A percentile compares a stretch with the other conserved stretches of the same genome.
phyloP scores from a whole-genome alignment of 2,113 vertebrate genomes.

The Dolichallabes microphthalmus region DNA sequence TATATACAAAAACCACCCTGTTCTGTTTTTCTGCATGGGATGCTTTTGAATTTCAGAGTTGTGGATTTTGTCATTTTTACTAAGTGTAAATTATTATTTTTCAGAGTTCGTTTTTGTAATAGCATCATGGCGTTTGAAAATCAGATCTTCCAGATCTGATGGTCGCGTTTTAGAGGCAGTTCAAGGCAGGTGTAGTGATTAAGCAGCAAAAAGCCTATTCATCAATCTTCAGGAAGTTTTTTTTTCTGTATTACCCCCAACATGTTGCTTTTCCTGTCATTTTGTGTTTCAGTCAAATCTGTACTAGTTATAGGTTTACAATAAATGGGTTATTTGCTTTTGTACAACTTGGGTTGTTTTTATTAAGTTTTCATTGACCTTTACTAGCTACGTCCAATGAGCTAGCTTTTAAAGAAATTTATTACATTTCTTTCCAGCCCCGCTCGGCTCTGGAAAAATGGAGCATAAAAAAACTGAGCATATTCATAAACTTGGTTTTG shows the following conservation, averaged over 20 bases:
- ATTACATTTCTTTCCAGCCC: neutral
- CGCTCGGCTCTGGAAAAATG: neutral
- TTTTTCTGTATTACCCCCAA: constrained; percentile 9
- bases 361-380: constrained; percentile 55
- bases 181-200: constrained; percentile 42
- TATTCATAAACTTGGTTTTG: neutral
- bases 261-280: constrained; percentile 13
- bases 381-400: constrained; percentile 60
- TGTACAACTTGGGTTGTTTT: constrained; percentile 63
- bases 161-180: constrained; percentile 50
- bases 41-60: constrained; percentile 63
- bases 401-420: constrained; percentile 67
- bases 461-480: neutral
- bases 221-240: constrained; percentile 30
- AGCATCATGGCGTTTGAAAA: constrained; percentile 48
- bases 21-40: constrained; percentile 46
- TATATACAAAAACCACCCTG: constrained; percentile 58
- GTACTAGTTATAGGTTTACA: constrained; percentile 72
- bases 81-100: constrained; percentile 72
- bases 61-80: constrained; percentile 70
- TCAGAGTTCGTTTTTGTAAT: constrained; percentile 58
- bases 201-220: constrained; percentile 38
- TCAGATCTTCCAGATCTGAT: constrained; percentile 5
- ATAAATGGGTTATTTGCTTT: constrained; percentile 74
- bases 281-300: constrained; percentile 56